Conservation (phyloP, 1,140 invertebrate species). For the Leptopilina boulardi region DNA sequence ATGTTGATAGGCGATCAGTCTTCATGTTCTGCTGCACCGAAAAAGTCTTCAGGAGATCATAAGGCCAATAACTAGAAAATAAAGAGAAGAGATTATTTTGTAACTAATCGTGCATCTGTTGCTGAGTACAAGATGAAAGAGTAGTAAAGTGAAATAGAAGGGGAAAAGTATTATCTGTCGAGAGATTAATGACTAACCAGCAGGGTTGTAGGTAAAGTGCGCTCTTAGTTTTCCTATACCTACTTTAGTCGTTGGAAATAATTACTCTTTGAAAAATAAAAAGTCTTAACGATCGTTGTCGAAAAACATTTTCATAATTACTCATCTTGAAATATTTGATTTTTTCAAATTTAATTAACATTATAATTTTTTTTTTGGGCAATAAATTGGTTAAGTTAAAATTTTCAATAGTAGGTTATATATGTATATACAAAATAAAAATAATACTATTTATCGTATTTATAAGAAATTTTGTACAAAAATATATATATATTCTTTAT, state of each 20-base stretch:
- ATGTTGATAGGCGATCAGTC: slow-evolving; percentile 67
- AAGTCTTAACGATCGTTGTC: neutral
- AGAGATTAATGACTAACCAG: slow-evolving; percentile 7
- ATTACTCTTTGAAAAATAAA: neutral
- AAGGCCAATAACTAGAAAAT: slow-evolving; percentile 62
- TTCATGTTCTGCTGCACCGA: slow-evolving; percentile 66
- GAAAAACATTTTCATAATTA: neutral
- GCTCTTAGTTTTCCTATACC: neutral
- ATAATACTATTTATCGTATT: no score
- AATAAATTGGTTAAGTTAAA: no score
- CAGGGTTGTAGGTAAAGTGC: neutral
- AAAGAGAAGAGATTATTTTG: slow-evolving; percentile 36
- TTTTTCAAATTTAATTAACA: no score
- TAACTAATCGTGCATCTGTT: neutral
- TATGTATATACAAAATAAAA: no score
- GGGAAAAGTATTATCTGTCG: neutral
- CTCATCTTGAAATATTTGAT: no score
- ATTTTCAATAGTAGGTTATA: no score
- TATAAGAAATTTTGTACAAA: no score
- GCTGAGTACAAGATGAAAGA: slow-evolving; percentile 7
- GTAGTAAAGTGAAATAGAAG: slow-evolving; percentile 8
- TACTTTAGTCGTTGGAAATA: neutral
- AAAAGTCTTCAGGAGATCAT: slow-evolving; percentile 67
- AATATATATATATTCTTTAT: no score
- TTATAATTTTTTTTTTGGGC: no score